Conservation (phyloP, 2,113 vertebrate species). For the Himantopus leucocephalus region DNA sequence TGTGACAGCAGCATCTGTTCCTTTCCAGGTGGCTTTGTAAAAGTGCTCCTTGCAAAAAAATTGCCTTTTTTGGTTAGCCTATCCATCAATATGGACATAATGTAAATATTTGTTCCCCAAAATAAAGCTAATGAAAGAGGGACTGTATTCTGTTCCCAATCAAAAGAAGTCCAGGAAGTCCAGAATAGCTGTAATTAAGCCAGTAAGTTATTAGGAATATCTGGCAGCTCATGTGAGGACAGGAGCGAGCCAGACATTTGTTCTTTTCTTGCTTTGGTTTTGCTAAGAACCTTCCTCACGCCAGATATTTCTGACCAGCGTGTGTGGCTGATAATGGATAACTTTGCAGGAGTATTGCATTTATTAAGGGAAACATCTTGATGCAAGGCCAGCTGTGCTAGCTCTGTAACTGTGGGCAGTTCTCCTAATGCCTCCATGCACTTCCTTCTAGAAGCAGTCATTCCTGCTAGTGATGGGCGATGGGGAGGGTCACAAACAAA, state of each 20-base stretch:
- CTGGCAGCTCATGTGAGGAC: background rate
- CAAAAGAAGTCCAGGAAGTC: background rate
- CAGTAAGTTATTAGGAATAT: slow-evolving; percentile 13
- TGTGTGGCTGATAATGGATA: background rate
- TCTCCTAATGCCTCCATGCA: accelerated
- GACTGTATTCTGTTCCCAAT: background rate
- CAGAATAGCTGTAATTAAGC: background rate
- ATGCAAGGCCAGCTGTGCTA: background rate
- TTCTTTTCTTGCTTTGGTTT: background rate
- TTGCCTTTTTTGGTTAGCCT: background rate
- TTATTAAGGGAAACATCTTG: background rate
- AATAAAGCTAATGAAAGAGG: background rate
- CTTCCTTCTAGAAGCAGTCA: background rate
- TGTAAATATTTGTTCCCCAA: background rate
- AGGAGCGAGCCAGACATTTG: background rate
- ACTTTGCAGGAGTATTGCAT: background rate
- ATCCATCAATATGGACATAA: background rate
- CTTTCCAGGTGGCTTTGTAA: background rate
- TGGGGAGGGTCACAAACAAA: too few relatives aligned
- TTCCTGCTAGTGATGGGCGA: background rate
- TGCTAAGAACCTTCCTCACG: background rate
- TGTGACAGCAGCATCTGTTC: background rate
- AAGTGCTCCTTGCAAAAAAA: background rate
- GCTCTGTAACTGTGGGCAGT: background rate
- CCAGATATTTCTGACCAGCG: background rate